Evolutionary conservation across 2,797 vertebrate species (phyloP).

Genomic region (Poeciliopsis paucimaculata): DNA sequence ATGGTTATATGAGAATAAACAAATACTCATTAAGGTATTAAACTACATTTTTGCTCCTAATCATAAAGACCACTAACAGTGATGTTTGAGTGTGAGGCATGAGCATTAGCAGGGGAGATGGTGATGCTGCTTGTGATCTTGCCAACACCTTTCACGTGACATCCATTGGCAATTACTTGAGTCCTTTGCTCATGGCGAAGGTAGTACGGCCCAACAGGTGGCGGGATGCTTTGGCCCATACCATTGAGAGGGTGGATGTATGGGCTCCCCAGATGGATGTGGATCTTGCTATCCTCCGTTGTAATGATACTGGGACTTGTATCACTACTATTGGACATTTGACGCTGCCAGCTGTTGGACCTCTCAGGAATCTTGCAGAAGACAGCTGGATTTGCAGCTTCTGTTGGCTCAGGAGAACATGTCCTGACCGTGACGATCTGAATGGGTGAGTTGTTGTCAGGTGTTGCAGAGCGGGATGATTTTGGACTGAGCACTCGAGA

Average conservation of each 20-base stretch:
- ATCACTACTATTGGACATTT: constrained; percentile 86
- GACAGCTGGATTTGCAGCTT: constrained; percentile 81
- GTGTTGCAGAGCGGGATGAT: constrained; percentile 85
- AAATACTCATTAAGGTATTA: not conserved
- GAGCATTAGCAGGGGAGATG: constrained; percentile 81
- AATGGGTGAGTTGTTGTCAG: constrained; percentile 89
- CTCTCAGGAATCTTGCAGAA: constrained; percentile 88
- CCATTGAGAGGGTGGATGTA: constrained; percentile 85
- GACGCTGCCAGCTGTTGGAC: constrained; percentile 89
- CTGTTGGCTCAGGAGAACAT: constrained; percentile 85
- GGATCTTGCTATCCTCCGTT: constrained; percentile 98
- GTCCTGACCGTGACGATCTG: constrained; percentile 88
- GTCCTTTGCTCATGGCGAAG: constrained; percentile 89
- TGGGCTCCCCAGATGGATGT: constrained; percentile 94
- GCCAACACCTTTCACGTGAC: constrained; percentile 86
- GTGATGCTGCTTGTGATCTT: constrained; percentile 98
- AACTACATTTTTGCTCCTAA: constrained; percentile 34
- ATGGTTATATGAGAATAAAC: constrained; percentile 8
- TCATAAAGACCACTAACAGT: constrained; percentile 70
- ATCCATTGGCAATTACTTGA: constrained; percentile 86
- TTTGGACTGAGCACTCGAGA: constrained; percentile 85
- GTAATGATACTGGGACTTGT: constrained; percentile 89
- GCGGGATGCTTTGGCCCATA: constrained; percentile 66
- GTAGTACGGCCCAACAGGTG: constrained; percentile 84
- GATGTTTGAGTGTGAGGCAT: constrained; percentile 67